A percentile compares a stretch with the other conserved stretches of the same genome.
These are phyloP conservation scores for Hydrochoerus hydrochaeris DNA, from an alignment of 2,113 vertebrate genomes.

Conservation along the genomic window DNA sequence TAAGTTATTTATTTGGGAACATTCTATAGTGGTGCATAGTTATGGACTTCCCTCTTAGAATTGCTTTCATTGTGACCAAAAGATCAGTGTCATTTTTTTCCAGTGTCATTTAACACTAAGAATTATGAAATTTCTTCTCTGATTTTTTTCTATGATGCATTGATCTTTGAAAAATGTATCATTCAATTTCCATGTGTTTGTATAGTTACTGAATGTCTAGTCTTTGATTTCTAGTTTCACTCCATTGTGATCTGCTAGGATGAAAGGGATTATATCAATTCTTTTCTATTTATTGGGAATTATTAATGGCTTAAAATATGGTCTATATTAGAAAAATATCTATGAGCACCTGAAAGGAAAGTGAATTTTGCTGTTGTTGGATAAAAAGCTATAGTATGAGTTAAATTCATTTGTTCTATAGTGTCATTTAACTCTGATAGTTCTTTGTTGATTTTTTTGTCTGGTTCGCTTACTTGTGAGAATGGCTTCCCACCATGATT, in stretches of 20 bases:
- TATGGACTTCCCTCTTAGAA: background rate
- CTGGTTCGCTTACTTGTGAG: too few species aligned
- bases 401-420: background rate
- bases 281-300: background rate
- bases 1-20: background rate
- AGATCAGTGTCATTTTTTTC: too few species aligned
- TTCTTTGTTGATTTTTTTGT: too few species aligned
- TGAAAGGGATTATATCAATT: background rate
- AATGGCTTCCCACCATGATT: too few species aligned
- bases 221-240: background rate
- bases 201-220: background rate
- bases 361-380: background rate
- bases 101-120: background rate
- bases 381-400: background rate
- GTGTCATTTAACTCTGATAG: too few species aligned
- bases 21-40: background rate
- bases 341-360: background rate
- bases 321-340: background rate
- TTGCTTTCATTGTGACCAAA: background rate
- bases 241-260: background rate
- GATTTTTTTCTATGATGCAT: background rate
- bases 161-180: background rate
- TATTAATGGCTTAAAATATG: background rate
- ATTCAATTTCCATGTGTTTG: background rate
- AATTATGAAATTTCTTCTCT: background rate